These are phyloP conservation scores for Hystrix brachyura DNA, from an alignment of 2,113 vertebrate genomes.

Conservation along the genomic window DNA sequence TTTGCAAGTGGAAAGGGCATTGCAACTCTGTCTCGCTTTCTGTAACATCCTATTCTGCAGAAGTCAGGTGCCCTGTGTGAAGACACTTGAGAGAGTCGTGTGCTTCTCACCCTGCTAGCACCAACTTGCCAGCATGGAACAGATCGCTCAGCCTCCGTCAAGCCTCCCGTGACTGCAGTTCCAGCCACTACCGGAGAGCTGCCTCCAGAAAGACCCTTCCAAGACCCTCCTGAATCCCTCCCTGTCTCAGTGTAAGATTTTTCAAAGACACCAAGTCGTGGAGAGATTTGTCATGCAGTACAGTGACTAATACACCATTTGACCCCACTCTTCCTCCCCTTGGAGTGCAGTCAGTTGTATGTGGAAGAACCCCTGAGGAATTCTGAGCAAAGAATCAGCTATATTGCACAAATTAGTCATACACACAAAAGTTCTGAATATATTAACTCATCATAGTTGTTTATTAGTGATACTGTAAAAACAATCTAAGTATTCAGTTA, in stretches of 20 bases:
- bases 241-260: background rate
- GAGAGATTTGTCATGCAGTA: background rate
- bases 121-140: background rate
- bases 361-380: constrained; percentile 4
- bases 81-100: background rate
- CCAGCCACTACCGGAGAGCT: background rate
- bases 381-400: background rate
- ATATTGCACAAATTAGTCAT: background rate
- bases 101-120: background rate
- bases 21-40: background rate
- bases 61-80: background rate
- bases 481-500: background rate
- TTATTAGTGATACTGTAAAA: constrained; percentile 34
- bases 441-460: background rate
- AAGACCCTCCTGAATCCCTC: background rate
- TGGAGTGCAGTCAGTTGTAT: background rate
- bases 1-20: background rate
- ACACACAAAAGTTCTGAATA: background rate
- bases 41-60: background rate
- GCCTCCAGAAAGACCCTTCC: background rate
- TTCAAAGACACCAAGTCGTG: background rate
- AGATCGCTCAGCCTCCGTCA: background rate
- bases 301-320: background rate
- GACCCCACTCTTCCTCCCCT: background rate
- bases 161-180: background rate